A percentile compares a stretch with the other conserved stretches of the same genome.
Conservation (phyloP, 2,888 invertebrate species). For the Athalia rosae region DNA sequence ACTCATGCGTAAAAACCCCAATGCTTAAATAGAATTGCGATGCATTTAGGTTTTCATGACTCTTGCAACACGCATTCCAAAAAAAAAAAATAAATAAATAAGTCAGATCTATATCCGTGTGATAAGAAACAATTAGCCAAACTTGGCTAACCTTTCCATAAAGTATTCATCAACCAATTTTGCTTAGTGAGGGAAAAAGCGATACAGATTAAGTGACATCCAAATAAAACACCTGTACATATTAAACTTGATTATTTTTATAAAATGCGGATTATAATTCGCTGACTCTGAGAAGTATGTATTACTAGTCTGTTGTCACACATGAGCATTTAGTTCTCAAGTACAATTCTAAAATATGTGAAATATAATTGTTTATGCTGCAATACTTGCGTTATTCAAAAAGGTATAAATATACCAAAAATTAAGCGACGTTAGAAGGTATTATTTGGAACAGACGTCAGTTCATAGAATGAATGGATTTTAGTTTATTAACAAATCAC, state of each 20-base stretch:
- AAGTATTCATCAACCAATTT: background rate
- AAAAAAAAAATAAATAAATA: background rate
- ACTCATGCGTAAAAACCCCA: conserved; percentile 93
- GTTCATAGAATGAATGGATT: too few species aligned
- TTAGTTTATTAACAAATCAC: too few species aligned
- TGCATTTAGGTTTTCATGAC: conserved; percentile 5
- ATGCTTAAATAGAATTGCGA: conserved; percentile 79
- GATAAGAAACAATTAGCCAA: background rate
- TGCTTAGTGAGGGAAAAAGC: background rate
- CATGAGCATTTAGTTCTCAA: too few species aligned
- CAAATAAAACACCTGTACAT: background rate
- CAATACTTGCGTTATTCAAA: too few species aligned
- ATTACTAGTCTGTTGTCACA: too few species aligned
- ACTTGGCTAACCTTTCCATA: background rate
- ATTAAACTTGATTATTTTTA: background rate
- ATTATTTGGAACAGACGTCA: too few species aligned
- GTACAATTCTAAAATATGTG: too few species aligned
- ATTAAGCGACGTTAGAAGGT: too few species aligned
- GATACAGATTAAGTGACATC: background rate
- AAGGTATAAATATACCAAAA: too few species aligned
- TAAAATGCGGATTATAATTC: background rate
- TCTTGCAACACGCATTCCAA: background rate
- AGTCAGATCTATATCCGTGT: background rate
- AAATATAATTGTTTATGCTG: too few species aligned
- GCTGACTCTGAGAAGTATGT: too few species aligned